A percentile compares a stretch with the other conserved stretches of the same genome.
phyloP scores from a whole-genome alignment of 2,888 invertebrate species.

The Agriopis marginaria region DNA sequence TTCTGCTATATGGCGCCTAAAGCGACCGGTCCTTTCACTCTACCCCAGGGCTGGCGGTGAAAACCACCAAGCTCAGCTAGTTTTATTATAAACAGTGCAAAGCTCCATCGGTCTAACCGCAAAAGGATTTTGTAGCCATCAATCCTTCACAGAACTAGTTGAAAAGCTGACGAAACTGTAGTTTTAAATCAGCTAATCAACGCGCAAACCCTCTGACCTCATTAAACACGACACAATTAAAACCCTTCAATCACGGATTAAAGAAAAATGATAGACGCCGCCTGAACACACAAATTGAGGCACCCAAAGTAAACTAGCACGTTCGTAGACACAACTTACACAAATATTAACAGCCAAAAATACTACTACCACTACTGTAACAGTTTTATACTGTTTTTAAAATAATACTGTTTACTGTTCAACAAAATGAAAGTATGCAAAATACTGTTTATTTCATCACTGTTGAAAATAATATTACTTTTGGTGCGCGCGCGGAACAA shows the following conservation, averaged over 20 bases:
- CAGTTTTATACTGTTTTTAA: too few species aligned
- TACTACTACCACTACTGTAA: too few species aligned
- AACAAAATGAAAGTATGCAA: too few species aligned
- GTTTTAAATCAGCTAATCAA: slow-evolving; percentile 3
- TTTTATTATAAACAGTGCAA: background rate
- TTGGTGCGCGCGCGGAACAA: too few species aligned
- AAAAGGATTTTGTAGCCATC: background rate
- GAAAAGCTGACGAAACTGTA: background rate
- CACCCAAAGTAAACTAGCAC: background rate
- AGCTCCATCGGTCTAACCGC: background rate
- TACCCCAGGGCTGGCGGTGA: background rate
- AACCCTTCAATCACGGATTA: background rate
- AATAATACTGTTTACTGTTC: too few species aligned
- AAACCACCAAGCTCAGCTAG: background rate
- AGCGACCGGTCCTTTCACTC: too few species aligned
- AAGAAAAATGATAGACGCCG: background rate
- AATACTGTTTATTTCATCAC: too few species aligned
- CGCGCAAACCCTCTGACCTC: background rate
- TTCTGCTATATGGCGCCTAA: too few species aligned
- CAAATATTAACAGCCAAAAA: background rate
- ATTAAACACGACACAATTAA: background rate
- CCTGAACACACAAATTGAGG: background rate
- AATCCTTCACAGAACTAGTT: background rate
- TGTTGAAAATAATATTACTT: too few species aligned
- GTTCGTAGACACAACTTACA: background rate